These are phyloP conservation scores for Hippopotamus amphibius DNA, from an alignment of 2,113 vertebrate genomes.

Conservation along the genomic window DNA sequence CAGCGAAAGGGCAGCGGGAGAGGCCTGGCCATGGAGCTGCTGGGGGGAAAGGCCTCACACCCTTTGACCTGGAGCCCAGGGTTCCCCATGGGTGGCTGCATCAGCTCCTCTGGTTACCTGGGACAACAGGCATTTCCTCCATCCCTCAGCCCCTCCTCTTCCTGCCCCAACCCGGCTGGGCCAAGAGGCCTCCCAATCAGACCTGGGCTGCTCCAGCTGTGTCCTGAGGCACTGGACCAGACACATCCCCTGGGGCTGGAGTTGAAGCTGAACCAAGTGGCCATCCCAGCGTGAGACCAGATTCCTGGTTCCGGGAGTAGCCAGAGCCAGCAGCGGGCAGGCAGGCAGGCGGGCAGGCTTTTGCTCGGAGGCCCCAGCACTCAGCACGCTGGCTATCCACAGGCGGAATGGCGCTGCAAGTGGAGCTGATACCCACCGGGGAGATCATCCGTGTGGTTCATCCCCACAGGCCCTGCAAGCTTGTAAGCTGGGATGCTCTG, in stretches of 20 bases:
- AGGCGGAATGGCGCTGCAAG: conserved; percentile 84
- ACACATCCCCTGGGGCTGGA: conserved; percentile 79
- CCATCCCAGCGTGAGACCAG: conserved; percentile 78
- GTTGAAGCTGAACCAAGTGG: conserved; percentile 82
- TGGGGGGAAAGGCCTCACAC: not conserved
- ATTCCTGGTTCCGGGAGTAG: conserved; percentile 82
- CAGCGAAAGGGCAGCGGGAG: not conserved
- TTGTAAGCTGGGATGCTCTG: conserved; percentile 81
- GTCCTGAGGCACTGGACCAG: conserved; percentile 81
- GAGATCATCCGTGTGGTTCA: conserved; percentile 87
- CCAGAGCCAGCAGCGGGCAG: conserved; percentile 29
- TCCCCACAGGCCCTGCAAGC: conserved; percentile 81
- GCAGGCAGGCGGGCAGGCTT: not conserved
- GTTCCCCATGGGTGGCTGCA: conserved; percentile 39
- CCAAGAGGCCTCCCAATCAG: conserved; percentile 83
- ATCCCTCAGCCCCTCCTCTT: conserved; percentile 80
- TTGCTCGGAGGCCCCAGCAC: not conserved
- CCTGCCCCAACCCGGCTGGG: conserved; percentile 66
- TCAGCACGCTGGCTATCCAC: conserved; percentile 55
- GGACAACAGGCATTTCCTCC: conserved; percentile 83
- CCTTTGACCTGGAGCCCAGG: conserved; percentile 71
- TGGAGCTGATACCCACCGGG: conserved; percentile 87
- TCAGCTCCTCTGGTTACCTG: conserved; percentile 78
- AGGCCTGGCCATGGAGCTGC: conserved; percentile 11
- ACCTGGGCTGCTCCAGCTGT: conserved; percentile 80